Evolutionary conservation across 2,888 invertebrate genomes (phyloP).

Genomic region (Chalcosyrphus nemorum): DNA sequence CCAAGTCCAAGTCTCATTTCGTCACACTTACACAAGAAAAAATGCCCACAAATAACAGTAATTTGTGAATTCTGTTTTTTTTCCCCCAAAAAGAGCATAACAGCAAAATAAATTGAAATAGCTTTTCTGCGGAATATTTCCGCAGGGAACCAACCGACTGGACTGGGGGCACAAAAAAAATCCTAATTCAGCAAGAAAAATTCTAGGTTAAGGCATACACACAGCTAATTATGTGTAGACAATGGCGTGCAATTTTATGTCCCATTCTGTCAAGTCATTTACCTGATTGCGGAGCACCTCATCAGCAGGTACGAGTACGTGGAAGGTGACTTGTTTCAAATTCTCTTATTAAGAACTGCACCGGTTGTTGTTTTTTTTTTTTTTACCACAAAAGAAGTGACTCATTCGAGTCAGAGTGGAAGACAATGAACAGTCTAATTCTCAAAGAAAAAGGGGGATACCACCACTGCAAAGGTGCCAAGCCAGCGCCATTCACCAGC

Average conservation of each 20-base stretch:
- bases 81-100: background rate
- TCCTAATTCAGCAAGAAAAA: conserved; percentile 32
- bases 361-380: conserved; percentile 5
- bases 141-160: conserved; percentile 17
- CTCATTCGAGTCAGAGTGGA: conserved; percentile 30
- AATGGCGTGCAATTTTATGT: conserved; percentile 15
- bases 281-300: conserved; percentile 20
- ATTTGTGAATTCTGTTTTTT: conserved; percentile 49
- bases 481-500: conserved; percentile 22
- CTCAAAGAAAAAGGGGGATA: no score
- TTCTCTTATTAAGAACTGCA: conserved; percentile 51
- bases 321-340: conserved; percentile 31
- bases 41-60: conserved; percentile 14
- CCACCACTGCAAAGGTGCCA: no score
- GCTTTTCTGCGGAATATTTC: conserved; percentile 34
- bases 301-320: background rate
- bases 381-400: background rate
- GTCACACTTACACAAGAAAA: background rate
- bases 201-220: conserved; percentile 54
- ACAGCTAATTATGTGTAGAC: conserved; percentile 39
- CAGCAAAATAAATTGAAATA: conserved; percentile 31
- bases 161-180: background rate
- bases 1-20: conserved; percentile 5
- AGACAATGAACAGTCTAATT: conserved; percentile 48
- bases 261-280: conserved; percentile 23